A percentile compares a stretch with the other conserved stretches of the same genome.
Conservation (phyloP, 2,113 vertebrate species). For the Ibidorhyncha struthersii region DNA sequence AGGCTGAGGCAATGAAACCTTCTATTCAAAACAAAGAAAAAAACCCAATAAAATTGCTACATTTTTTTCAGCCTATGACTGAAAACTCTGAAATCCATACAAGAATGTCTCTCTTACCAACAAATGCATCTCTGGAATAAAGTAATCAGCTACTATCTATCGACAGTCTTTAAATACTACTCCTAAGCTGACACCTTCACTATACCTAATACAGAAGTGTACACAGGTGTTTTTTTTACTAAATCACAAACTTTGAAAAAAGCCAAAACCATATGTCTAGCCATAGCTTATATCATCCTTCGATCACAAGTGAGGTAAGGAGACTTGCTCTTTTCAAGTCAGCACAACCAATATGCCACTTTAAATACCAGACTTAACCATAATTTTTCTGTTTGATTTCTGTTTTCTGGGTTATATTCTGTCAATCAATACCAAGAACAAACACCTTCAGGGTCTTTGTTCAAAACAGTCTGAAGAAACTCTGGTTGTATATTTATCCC, state of each 20-base stretch:
- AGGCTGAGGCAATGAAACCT: not conserved
- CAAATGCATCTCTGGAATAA: not conserved
- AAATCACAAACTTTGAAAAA: not conserved
- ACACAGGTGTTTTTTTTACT: no score
- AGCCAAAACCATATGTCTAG: accelerated
- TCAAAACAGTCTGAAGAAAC: not conserved
- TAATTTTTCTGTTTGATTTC: not conserved
- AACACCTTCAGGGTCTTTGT: not conserved
- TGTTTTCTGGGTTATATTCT: not conserved
- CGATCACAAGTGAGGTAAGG: not conserved
- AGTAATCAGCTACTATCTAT: not conserved
- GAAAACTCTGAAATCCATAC: not conserved
- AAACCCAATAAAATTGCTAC: not conserved
- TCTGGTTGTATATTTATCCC: not conserved
- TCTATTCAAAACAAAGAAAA: not conserved
- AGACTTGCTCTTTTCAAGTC: not conserved
- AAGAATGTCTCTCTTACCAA: not conserved
- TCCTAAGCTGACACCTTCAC: not conserved
- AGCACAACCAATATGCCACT: not conserved
- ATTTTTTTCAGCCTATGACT: not conserved
- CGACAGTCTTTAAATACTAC: not conserved
- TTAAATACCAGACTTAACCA: not conserved
- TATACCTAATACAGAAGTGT: not conserved
- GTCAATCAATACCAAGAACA: not conserved
- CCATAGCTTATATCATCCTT: not conserved